Evolutionary conservation across 2,113 vertebrate genomes (phyloP).

Genomic region (Vombatus ursinus): DNA sequence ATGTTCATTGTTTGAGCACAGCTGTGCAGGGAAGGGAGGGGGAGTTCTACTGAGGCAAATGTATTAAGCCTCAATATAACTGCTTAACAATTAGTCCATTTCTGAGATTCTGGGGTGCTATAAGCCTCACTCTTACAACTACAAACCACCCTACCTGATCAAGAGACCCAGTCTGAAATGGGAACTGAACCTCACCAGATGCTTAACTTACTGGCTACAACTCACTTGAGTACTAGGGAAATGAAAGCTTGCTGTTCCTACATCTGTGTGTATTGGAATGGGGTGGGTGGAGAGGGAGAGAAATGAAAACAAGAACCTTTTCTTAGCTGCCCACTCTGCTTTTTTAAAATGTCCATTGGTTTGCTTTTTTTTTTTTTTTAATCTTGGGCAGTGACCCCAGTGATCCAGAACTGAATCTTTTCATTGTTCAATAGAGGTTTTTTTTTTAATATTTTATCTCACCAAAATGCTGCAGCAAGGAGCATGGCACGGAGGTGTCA

Average conservation of each 20-base stretch:
- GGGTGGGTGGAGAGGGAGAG: background rate
- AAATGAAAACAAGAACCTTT: background rate
- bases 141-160: background rate
- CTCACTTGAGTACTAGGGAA: background rate
- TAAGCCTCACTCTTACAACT: background rate
- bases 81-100: too few species aligned
- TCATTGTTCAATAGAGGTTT: background rate
- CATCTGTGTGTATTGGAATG: background rate
- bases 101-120: background rate
- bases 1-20: too few species aligned
- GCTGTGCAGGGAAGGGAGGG: too few species aligned
- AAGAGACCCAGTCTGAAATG: background rate
- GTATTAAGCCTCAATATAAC: too few species aligned
- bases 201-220: background rate
- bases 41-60: too few species aligned
- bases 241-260: background rate
- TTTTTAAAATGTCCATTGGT: background rate
- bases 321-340: background rate
- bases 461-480: background rate
- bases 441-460: background rate
- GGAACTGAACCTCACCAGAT: background rate
- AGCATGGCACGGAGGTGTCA: background rate
- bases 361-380: background rate
- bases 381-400: background rate
- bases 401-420: background rate